Evolutionary conservation across 2,888 invertebrate genomes (phyloP).

Genomic region (Punctoribates punctum): DNA sequence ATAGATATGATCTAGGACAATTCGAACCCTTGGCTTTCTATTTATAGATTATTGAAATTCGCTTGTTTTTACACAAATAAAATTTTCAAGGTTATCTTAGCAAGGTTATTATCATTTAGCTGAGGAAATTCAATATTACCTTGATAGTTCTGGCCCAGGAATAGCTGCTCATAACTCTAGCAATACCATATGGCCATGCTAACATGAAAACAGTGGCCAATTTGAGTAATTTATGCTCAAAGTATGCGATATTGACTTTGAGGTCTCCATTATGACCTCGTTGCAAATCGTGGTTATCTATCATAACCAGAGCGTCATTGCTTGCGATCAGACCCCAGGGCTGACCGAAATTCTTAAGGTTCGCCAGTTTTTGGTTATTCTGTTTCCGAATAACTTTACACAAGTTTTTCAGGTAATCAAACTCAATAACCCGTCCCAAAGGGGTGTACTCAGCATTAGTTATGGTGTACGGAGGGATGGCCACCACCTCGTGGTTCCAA

Average conservation of each 20-base stretch:
- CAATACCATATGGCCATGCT: constrained; percentile 74
- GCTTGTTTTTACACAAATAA: too few species aligned
- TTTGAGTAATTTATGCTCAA: constrained; percentile 65
- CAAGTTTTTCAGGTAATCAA: constrained; percentile 53
- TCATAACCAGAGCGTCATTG: constrained; percentile 66
- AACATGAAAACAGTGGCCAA: constrained; percentile 80
- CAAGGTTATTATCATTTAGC: background rate
- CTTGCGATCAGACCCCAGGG: constrained; percentile 51
- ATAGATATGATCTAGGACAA: too few species aligned
- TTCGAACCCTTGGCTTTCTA: too few species aligned
- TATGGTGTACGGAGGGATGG: background rate
- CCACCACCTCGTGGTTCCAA: constrained; percentile 42
- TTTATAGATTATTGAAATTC: too few species aligned
- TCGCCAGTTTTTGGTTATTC: constrained; percentile 47
- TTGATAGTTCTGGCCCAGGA: constrained; percentile 59
- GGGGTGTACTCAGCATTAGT: constrained; percentile 49
- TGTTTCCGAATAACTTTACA: constrained; percentile 49
- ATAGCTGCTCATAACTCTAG: constrained; percentile 81
- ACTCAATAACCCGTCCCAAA: constrained; percentile 54
- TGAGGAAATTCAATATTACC: too few species aligned
- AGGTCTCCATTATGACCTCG: constrained; percentile 65
- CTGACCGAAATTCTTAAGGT: constrained; percentile 49
- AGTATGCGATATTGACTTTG: constrained; percentile 56
- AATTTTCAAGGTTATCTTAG: background rate
- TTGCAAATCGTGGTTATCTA: constrained; percentile 89